These are phyloP conservation scores for Anolis carolinensis DNA, from an alignment of 2,113 vertebrate genomes.

Conservation along the genomic window DNA sequence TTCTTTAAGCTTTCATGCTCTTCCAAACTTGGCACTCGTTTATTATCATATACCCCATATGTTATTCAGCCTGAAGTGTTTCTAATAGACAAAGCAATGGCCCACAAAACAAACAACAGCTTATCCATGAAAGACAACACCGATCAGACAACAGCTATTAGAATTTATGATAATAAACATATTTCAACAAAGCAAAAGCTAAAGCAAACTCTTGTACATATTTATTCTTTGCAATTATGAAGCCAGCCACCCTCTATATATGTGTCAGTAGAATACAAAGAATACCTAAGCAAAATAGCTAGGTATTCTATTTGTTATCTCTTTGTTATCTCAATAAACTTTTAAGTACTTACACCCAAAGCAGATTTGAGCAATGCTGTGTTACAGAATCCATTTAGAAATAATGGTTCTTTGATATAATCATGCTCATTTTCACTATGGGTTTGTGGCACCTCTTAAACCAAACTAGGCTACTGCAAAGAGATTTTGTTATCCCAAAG, in stretches of 20 bases:
- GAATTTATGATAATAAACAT: conserved; percentile 71
- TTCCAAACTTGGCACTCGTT: conserved; percentile 65
- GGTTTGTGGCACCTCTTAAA: not conserved
- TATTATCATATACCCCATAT: conserved; percentile 73
- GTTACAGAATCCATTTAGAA: not conserved
- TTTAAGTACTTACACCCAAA: not conserved
- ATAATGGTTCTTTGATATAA: not conserved
- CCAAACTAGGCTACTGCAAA: not conserved
- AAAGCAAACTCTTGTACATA: conserved; percentile 51
- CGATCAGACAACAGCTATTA: conserved; percentile 54
- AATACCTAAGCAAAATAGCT: conserved; percentile 32
- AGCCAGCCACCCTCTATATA: conserved; percentile 1
- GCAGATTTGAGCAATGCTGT: not conserved
- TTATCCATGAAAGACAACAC: conserved; percentile 59
- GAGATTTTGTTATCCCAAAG: too few species aligned
- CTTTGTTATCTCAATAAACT: conserved; percentile 29
- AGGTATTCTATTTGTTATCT: conserved; percentile 52
- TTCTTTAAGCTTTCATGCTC: conserved; percentile 50
- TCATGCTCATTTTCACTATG: not conserved
- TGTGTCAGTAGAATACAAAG: conserved; percentile 36
- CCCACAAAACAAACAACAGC: conserved; percentile 60
- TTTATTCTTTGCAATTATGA: conserved; percentile 53
- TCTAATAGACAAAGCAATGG: conserved; percentile 61
- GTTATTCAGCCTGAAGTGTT: conserved; percentile 58
- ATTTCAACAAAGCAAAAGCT: conserved; percentile 62